These are phyloP conservation scores for Vireo altiloquus DNA, from an alignment of 2,113 vertebrate genomes.

Conservation along the genomic window DNA sequence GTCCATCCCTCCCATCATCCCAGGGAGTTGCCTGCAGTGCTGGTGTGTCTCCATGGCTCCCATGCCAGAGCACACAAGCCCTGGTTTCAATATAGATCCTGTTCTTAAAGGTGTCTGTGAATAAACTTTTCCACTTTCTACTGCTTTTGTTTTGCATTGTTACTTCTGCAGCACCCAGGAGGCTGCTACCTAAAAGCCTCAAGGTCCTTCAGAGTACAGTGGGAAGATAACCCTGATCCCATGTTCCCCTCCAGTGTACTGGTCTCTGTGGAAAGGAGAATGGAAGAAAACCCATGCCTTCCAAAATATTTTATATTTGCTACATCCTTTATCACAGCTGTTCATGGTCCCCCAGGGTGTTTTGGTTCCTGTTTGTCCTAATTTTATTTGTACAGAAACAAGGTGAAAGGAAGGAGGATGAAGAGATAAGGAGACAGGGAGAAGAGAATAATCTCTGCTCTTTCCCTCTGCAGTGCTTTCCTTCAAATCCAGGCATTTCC, in stretches of 20 bases:
- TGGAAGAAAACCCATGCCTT: background rate
- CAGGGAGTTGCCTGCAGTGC: background rate
- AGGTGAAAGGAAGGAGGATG: background rate
- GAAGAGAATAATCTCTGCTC: background rate
- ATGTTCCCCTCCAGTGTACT: fast-evolving
- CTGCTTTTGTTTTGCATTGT: background rate
- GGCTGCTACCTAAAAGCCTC: background rate
- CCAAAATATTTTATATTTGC: background rate
- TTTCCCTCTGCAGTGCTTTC: background rate
- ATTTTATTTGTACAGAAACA: background rate
- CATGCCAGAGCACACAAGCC: background rate
- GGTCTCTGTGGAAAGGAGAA: background rate
- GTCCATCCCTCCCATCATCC: background rate
- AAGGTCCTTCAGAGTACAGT: fast-evolving
- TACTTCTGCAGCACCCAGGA: background rate
- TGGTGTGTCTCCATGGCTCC: background rate
- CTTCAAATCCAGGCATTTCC: background rate
- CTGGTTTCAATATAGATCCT: background rate
- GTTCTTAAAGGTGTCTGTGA: background rate
- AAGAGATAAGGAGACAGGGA: background rate
- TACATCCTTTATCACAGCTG: background rate
- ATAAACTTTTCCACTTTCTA: background rate
- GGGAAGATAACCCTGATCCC: background rate
- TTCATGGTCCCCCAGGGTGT: background rate
- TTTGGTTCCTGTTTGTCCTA: background rate